Evolutionary conservation across 2,888 invertebrate species (phyloP).

Genomic region (Caradrina clavipalpis): DNA sequence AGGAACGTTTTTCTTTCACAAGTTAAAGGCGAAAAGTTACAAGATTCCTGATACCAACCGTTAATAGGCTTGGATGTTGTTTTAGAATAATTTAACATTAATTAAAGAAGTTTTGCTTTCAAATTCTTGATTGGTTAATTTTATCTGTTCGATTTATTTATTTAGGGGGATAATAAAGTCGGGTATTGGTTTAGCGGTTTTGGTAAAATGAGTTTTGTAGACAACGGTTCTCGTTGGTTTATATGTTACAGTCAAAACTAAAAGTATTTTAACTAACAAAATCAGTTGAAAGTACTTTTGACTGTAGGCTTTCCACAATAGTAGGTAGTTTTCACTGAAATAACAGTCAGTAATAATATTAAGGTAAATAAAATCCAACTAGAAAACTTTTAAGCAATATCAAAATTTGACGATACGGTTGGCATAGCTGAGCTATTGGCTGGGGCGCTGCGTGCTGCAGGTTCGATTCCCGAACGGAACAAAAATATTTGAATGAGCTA

Average conservation of each 20-base stretch:
- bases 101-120: slow-evolving; percentile 79
- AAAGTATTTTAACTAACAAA: too few species aligned
- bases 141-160: slow-evolving; percentile 67
- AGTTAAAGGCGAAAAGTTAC: slow-evolving; percentile 86
- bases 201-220: background rate
- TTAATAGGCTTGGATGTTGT: slow-evolving; percentile 86
- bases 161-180: slow-evolving; percentile 47
- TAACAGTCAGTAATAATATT: too few species aligned
- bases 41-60: slow-evolving; percentile 83
- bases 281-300: too few species aligned
- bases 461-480: too few species aligned
- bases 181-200: slow-evolving; percentile 27
- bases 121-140: slow-evolving; percentile 72
- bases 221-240: slow-evolving; percentile 5
- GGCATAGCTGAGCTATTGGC: too few species aligned
- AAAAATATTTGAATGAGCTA: too few species aligned
- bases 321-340: too few species aligned
- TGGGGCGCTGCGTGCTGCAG: too few species aligned
- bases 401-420: too few species aligned
- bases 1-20: slow-evolving; percentile 84
- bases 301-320: too few species aligned
- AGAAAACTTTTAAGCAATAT: slow-evolving; percentile 25
- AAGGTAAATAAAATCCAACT: slow-evolving; percentile 41
- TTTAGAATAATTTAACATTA: slow-evolving; percentile 83
- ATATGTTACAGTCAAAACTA: too few species aligned